Base-by-base conservation (phyloP, 1,140 invertebrate genomes). In the Lasioglossum albipes region DNA sequence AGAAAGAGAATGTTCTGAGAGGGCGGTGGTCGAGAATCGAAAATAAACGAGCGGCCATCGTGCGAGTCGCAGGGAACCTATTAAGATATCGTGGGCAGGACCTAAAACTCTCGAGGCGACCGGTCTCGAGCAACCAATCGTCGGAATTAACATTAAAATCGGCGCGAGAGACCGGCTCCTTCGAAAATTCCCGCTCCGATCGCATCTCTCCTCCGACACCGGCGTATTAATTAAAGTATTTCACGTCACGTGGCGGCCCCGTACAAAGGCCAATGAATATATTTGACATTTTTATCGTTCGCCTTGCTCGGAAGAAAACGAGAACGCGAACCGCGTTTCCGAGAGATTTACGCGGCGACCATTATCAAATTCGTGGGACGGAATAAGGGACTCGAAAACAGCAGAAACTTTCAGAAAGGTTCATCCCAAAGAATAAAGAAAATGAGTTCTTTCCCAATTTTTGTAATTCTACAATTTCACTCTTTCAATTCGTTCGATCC, bases 21-120 rank as follows among this genome's bases (percentile, higher is more conserved):
- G 18, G 20, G 20, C 57, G n/a, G 57, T 20, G 57, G 18, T n/a
- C 57, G 57, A 2, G 18, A 20, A 68, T 79, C 59, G 64, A 54
- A 64, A 77, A 80, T 72, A 69, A 84, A 64, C 36, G 75, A 82
- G 81, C 85, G 72, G 85, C 88, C 88, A 91, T 90, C 79, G 84
- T 75, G 82, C 74, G 87, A 86, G 73, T 62, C 68, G 81, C 82
- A 82, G 85, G 80, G 77, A 83, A 89, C 88, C 90, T 93, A 93
- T 93, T 93, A 92, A 93, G 92, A 93, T 91, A 91, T 93, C 90
- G 86, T 91, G 90, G 90, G 91, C 68, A 27, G 89, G 81, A 84
- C 90, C 87, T 45, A 76, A 90, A 59, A 84, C 83, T 87, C 85
- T 84, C 62, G 73, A 83, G 81, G 59, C 54, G 73, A 36, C 69